A percentile compares a stretch with the other conserved stretches of the same genome.
phyloP scores from a whole-genome alignment of 2,113 vertebrate genomes.

The Paratilapia polleni region DNA sequence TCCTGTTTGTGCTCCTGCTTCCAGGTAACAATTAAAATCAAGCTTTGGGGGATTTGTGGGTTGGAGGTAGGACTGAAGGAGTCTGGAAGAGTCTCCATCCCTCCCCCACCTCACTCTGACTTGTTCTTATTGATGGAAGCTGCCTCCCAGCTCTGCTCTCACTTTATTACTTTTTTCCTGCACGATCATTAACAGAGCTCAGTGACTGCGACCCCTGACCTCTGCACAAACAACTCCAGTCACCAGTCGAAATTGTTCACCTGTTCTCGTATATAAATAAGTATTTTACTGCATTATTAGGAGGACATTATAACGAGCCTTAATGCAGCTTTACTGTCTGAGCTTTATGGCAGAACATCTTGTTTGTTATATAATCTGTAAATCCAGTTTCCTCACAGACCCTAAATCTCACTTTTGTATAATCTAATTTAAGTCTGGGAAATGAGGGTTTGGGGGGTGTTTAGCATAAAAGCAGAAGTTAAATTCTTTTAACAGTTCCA shows the following conservation, averaged over 20 bases:
- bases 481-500: background rate
- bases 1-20: background rate
- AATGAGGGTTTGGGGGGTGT: background rate
- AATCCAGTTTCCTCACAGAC: background rate
- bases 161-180: conserved; percentile 24
- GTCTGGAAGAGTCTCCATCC: background rate
- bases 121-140: conserved; percentile 1
- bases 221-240: background rate
- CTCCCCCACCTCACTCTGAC: background rate
- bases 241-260: background rate
- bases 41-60: background rate
- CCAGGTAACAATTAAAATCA: background rate
- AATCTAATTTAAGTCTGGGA: background rate
- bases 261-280: background rate
- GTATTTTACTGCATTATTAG: background rate
- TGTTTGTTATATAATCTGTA: background rate
- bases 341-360: background rate
- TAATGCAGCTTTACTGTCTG: background rate
- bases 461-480: background rate
- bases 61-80: background rate
- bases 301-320: background rate
- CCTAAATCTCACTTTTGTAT: background rate
- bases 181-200: background rate
- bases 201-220: conserved; percentile 29
- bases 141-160: conserved; percentile 14